A percentile compares a stretch with the other conserved stretches of the same genome.
Evolutionary conservation across 1,140 invertebrate genomes (phyloP).

Genomic region (Ctenoplectra terminalis): DNA sequence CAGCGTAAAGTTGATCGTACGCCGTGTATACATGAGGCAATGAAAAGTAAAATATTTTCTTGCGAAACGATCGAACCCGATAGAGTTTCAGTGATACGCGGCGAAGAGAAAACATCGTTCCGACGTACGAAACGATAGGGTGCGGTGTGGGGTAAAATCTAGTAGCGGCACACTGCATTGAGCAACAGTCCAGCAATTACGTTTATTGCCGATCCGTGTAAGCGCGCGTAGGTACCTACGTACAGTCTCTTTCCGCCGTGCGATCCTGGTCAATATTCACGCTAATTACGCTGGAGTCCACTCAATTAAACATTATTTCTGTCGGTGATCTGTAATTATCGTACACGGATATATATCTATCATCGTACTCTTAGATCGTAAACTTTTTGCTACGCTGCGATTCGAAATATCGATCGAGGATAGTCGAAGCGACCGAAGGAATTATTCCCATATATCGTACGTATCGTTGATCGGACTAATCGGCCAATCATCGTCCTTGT

Average conservation of each 20-base stretch:
- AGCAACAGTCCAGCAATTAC: slow-evolving; percentile 66
- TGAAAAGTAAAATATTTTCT: not conserved
- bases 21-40: no score
- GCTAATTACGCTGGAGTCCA: slow-evolving; percentile 58
- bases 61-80: slow-evolving; percentile 9
- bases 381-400: slow-evolving; percentile 4
- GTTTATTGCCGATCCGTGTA: slow-evolving; percentile 66
- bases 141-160: slow-evolving; percentile 45
- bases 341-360: slow-evolving; percentile 30
- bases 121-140: slow-evolving; percentile 37
- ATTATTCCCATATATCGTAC: not conserved
- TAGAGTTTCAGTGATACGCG: slow-evolving; percentile 12
- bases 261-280: slow-evolving; percentile 66
- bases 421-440: slow-evolving; percentile 20
- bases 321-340: slow-evolving; percentile 31
- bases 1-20: not conserved
- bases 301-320: slow-evolving; percentile 67
- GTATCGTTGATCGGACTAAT: not conserved
- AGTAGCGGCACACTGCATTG: slow-evolving; percentile 39
- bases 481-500: slow-evolving; percentile 40
- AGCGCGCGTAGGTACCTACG: slow-evolving; percentile 24
- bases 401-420: slow-evolving; percentile 45
- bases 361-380: slow-evolving; percentile 31
- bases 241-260: slow-evolving; percentile 28
- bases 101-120: slow-evolving; percentile 6